phyloP scores from a whole-genome alignment of 1,140 invertebrate species.

The Caenorhabditis brenneri region DNA sequence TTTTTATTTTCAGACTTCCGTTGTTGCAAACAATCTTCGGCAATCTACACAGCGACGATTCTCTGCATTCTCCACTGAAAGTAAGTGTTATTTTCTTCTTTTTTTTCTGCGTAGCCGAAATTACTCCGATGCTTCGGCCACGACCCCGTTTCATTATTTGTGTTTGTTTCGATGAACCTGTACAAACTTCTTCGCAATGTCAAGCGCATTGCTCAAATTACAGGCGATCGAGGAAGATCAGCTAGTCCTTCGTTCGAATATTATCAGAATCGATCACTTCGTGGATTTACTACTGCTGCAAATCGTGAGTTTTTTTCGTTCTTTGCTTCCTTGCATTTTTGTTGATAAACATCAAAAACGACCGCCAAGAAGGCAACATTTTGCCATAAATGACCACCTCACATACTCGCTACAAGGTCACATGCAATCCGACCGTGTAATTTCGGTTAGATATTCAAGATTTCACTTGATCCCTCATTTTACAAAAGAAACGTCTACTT shows the following conservation, averaged over 20 bases:
- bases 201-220: constrained; percentile 2
- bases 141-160: neutral
- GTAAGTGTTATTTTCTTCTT: too few species aligned
- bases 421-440: neutral
- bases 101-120: neutral
- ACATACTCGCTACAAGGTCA: constrained; percentile 1
- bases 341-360: constrained; percentile 11
- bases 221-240: constrained; percentile 20
- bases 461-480: too few species aligned
- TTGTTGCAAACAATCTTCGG: neutral
- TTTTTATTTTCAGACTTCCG: constrained; percentile 6
- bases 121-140: neutral
- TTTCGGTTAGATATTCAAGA: too few species aligned
- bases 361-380: constrained; percentile 14
- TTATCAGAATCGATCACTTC: constrained; percentile 32
- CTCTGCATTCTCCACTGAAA: constrained; percentile 2
- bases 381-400: constrained; percentile 10
- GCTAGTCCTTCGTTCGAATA: constrained; percentile 20
- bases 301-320: constrained; percentile 12
- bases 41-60: neutral
- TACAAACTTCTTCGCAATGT: neutral
- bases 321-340: too few species aligned
- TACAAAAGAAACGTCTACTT: neutral
- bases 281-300: constrained; percentile 22
- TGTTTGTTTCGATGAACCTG: constrained; percentile 18